Percentiles rank a stretch among this genome's conserved stretches.
Evolutionary conservation across 64 coral and sea anemone species (phyloP).

Genomic region (Catalaphyllia jardinei): DNA sequence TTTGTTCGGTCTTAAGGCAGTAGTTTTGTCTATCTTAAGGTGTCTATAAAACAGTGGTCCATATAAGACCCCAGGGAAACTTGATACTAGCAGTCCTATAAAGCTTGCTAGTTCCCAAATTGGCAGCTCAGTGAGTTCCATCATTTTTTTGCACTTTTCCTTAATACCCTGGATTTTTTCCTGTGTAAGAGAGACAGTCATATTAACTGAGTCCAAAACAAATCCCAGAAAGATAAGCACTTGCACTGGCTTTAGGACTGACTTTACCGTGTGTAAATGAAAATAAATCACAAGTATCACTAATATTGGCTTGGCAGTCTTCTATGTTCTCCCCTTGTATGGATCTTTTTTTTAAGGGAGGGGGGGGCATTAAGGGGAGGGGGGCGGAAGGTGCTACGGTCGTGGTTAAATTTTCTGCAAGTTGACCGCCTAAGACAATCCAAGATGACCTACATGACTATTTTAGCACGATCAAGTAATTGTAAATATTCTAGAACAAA

Average conservation of each 20-base stretch:
- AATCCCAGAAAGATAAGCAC: slow-evolving; percentile 38
- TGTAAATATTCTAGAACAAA: no score
- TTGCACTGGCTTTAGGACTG: slow-evolving; percentile 36
- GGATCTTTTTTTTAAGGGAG: no score
- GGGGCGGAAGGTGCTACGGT: no score
- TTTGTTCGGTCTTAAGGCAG: slow-evolving; percentile 13
- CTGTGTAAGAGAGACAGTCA: slow-evolving; percentile 40
- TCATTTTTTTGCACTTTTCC: background rate
- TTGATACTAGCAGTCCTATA: slow-evolving; percentile 21
- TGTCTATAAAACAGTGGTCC: slow-evolving; percentile 38
- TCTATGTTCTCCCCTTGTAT: slow-evolving; percentile 13
- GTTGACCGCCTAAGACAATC: no score
- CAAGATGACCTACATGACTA: no score
- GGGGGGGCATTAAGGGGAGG: no score
- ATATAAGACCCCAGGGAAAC: slow-evolving; percentile 48
- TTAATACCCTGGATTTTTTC: slow-evolving; percentile 5
- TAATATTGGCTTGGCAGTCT: slow-evolving; percentile 34
- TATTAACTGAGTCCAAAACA: slow-evolving; percentile 46
- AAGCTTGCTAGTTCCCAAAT: background rate
- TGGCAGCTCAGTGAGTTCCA: background rate
- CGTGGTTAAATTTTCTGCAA: no score
- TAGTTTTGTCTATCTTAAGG: background rate
- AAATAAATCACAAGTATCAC: slow-evolving; percentile 37
- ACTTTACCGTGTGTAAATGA: no score
- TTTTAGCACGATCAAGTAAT: no score